phyloP scores from a whole-genome alignment of 2,888 invertebrate genomes.

The Formica aserva region DNA sequence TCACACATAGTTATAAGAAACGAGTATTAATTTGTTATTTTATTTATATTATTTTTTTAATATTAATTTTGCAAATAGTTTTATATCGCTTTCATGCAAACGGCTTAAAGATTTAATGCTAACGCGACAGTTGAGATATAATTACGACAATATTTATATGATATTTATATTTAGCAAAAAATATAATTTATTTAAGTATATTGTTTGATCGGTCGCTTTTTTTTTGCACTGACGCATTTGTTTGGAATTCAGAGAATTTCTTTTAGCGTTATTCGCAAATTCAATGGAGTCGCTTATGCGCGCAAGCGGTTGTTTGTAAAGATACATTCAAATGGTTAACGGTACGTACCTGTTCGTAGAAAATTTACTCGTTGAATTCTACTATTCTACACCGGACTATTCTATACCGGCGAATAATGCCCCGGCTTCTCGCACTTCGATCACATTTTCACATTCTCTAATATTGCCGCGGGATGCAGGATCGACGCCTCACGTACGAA shows the following conservation, averaged over 20 bases:
- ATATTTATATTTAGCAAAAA: not conserved
- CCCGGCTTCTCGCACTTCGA: constrained; percentile 9
- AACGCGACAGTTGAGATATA: not conserved
- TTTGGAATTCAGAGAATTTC: not conserved
- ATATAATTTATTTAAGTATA: not conserved
- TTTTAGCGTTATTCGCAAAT: not conserved
- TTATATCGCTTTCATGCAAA: not conserved
- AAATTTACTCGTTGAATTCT: constrained; percentile 21
- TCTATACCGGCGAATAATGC: constrained; percentile 29
- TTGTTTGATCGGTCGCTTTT: not conserved
- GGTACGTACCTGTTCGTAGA: constrained; percentile 46
- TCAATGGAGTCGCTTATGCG: not conserved
- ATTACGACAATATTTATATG: too few species aligned
- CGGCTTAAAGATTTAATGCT: not conserved
- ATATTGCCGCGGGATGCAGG: constrained; percentile 20
- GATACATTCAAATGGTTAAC: constrained; percentile 54
- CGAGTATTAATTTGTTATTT: not conserved
- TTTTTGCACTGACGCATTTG: not conserved
- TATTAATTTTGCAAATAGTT: not conserved
- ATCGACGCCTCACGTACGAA: constrained; percentile 57
- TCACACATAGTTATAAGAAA: not conserved
- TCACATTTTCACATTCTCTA: not conserved
- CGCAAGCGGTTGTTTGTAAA: not conserved
- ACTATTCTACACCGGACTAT: constrained; percentile 33
- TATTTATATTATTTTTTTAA: not conserved